A percentile compares a stretch with the other conserved stretches of the same genome.
Conservation (phyloP, 2,888 invertebrate genomes). For the Itoplectis maculator region DNA sequence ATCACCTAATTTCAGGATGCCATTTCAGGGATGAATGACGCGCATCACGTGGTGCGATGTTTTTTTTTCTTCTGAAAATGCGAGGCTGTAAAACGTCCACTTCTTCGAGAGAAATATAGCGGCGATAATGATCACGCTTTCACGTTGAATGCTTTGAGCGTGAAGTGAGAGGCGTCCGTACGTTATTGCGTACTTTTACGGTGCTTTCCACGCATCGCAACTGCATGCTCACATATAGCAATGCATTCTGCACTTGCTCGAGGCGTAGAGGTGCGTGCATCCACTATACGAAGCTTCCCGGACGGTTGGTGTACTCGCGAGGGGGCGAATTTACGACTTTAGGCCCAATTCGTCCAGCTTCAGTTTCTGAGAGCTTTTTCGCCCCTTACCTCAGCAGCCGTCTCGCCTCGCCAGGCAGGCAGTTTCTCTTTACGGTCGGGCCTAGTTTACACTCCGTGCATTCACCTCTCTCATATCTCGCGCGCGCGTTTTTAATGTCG, state of each 20-base stretch:
- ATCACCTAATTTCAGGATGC: not conserved
- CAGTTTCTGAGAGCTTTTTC: conserved; percentile 70
- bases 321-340: conserved; percentile 69
- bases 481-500: conserved; percentile 16
- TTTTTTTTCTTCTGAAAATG: not conserved
- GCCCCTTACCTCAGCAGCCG: conserved; percentile 48
- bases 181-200: conserved; percentile 5
- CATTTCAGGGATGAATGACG: not conserved
- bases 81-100: conserved; percentile 7
- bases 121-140: conserved; percentile 17
- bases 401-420: not conserved
- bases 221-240: not conserved
- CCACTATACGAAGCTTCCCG: not conserved
- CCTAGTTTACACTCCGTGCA: conserved; percentile 1
- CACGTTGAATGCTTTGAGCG: conserved; percentile 17
- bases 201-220: not conserved
- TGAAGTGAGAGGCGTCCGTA: not conserved
- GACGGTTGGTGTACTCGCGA: not conserved
- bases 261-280: conserved; percentile 3
- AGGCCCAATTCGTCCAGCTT: conserved; percentile 74
- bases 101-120: conserved; percentile 2
- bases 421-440: not conserved
- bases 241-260: not conserved
- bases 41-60: not conserved
- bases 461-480: not conserved